A percentile compares a stretch with the other conserved stretches of the same genome.
Conservation (phyloP, 2,888 invertebrate genomes). For the Pachymerium ferrugineum region DNA sequence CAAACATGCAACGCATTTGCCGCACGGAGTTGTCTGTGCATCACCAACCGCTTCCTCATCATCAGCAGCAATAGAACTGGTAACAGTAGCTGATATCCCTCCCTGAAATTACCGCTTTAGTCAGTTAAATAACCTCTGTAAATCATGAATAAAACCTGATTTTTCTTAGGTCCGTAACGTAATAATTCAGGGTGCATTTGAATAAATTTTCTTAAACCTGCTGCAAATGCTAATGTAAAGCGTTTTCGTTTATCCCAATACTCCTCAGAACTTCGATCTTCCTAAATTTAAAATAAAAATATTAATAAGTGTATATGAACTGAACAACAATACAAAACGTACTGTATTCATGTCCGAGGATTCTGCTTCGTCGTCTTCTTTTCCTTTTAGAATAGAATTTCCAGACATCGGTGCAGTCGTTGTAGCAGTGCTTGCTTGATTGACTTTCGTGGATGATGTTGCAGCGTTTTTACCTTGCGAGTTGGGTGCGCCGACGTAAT, state of each 20-base stretch:
- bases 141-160: constrained; percentile 18
- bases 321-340: too few relatives aligned
- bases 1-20: constrained; percentile 16
- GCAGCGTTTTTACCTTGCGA: too few relatives aligned
- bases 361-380: too few relatives aligned
- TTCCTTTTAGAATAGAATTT: too few relatives aligned
- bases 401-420: too few relatives aligned
- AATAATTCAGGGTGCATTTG: constrained; percentile 30
- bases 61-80: neutral
- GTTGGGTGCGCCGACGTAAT: neutral
- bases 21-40: neutral
- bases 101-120: neutral
- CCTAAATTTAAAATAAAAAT: neutral
- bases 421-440: too few relatives aligned
- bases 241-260: constrained; percentile 31
- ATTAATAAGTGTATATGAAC: neutral
- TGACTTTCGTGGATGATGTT: too few relatives aligned
- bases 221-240: constrained; percentile 29
- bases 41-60: neutral
- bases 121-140: neutral
- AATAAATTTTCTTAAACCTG: constrained; percentile 29
- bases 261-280: constrained; percentile 29
- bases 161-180: constrained; percentile 28
- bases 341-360: neutral
- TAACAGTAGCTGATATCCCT: neutral